These are phyloP conservation scores for Pelecanus crispus DNA, from an alignment of 2,113 vertebrate genomes.

Conservation along the genomic window DNA sequence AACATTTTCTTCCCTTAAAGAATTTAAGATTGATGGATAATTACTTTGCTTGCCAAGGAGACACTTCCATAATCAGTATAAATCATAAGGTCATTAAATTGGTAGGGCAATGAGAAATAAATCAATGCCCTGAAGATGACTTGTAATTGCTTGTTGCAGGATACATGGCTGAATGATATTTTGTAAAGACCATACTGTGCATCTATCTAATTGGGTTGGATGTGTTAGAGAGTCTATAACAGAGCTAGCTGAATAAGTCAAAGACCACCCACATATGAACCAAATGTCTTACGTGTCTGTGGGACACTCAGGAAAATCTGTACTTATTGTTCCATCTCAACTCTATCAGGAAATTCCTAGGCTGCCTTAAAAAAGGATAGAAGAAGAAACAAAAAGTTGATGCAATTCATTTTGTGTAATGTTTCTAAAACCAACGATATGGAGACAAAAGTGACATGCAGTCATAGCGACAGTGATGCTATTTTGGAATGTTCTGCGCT, in stretches of 20 bases:
- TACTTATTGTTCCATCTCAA: not conserved
- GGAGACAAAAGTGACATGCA: slow-evolving; percentile 15
- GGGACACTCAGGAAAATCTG: slow-evolving; percentile 37
- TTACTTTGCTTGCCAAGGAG: slow-evolving; percentile 47
- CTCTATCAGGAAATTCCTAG: slow-evolving; percentile 11
- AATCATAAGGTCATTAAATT: slow-evolving; percentile 56
- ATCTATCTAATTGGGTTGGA: slow-evolving; percentile 33
- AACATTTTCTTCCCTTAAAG: slow-evolving; percentile 60
- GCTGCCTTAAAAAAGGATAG: not conserved
- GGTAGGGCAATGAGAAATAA: slow-evolving; percentile 43
- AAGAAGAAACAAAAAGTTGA: slow-evolving; percentile 14
- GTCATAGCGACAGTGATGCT: not conserved
- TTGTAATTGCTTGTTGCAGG: slow-evolving; percentile 47
- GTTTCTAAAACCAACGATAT: not conserved
- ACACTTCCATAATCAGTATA: slow-evolving; percentile 35
- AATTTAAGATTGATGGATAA: slow-evolving; percentile 47
- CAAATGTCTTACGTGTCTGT: slow-evolving; percentile 41
- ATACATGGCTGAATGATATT: slow-evolving; percentile 33
- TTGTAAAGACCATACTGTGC: slow-evolving; percentile 29
- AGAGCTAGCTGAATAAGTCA: slow-evolving; percentile 40
- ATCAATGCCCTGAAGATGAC: slow-evolving; percentile 40
- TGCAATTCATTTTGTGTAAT: slow-evolving; percentile 1
- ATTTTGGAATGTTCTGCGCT: slow-evolving; percentile 22
- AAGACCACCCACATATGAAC: slow-evolving; percentile 57
- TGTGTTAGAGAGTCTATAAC: slow-evolving; percentile 6